Conservation (phyloP, 2,888 invertebrate species). For the Blera fallax region DNA sequence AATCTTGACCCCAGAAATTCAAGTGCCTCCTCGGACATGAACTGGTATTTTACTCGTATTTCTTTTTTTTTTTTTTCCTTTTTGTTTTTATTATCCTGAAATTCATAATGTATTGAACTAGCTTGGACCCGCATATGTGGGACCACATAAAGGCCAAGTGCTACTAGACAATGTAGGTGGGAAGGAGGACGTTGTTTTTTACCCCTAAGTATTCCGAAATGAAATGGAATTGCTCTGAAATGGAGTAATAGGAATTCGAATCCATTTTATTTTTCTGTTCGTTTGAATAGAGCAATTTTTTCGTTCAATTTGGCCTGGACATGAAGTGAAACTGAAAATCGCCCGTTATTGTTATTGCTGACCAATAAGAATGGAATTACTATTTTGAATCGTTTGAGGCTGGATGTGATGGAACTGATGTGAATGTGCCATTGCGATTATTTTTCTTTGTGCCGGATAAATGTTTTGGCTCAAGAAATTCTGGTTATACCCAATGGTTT, state of each 20-base stretch:
- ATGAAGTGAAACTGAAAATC: constrained; percentile 28
- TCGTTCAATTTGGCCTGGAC: constrained; percentile 14
- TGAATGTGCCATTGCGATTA: not conserved
- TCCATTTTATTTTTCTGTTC: constrained; percentile 3
- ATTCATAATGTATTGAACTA: constrained; percentile 50
- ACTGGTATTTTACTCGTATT: not conserved
- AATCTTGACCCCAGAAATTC: constrained; percentile 41
- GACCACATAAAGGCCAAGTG: constrained; percentile 39
- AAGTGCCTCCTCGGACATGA: constrained; percentile 20
- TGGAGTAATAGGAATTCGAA: constrained; percentile 38
- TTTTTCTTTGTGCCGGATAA: constrained; percentile 1
- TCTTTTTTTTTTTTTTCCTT: not conserved
- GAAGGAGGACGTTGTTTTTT: not conserved
- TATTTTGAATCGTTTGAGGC: constrained; percentile 14
- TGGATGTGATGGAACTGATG: constrained; percentile 1
- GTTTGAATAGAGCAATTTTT: constrained; percentile 2
- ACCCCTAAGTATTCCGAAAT: not conserved
- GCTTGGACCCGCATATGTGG: not conserved
- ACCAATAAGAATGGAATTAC: constrained; percentile 22
- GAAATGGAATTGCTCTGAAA: constrained; percentile 40
- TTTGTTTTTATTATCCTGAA: constrained; percentile 31
- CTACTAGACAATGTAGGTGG: constrained; percentile 3
- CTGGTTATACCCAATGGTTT: not conserved
- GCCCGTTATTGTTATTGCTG: constrained; percentile 23
- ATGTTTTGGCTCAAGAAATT: not conserved